A percentile compares a stretch with the other conserved stretches of the same genome.
phyloP scores from a whole-genome alignment of 2,888 invertebrate species.

The Himalopsyche tibetana region DNA sequence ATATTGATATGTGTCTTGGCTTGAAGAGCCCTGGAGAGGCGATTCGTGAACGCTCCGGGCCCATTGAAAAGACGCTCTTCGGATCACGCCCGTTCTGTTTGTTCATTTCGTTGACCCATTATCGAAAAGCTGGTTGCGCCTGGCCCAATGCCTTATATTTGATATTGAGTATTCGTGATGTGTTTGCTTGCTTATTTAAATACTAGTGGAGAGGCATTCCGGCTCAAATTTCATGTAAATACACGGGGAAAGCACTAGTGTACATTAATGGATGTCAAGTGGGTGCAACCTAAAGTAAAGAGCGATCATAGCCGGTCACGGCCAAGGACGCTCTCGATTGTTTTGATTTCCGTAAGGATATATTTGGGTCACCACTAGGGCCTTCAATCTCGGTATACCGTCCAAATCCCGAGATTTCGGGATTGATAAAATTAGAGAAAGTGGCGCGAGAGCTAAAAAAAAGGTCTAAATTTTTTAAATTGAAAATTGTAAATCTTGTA shows the following conservation, averaged over 20 bases:
- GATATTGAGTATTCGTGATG: neutral
- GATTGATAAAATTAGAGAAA: no score
- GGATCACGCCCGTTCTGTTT: conserved; percentile 11
- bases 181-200: neutral
- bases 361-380: no score
- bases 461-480: no score
- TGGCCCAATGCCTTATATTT: neutral
- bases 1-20: neutral
- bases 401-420: no score
- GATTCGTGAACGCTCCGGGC: conserved; percentile 10
- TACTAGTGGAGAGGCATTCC: neutral
- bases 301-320: neutral
- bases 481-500: no score
- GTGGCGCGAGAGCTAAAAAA: no score
- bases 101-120: conserved; percentile 51
- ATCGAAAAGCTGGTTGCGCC: conserved; percentile 27
- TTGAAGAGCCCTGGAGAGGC: neutral
- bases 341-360: neutral
- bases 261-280: neutral
- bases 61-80: conserved; percentile 5
- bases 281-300: neutral
- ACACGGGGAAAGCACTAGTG: neutral
- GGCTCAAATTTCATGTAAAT: neutral
- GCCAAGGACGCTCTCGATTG: neutral
- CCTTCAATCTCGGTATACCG: no score